Conservation (phyloP, 1,140 invertebrate genomes). For the Cotesia chilonis region DNA sequence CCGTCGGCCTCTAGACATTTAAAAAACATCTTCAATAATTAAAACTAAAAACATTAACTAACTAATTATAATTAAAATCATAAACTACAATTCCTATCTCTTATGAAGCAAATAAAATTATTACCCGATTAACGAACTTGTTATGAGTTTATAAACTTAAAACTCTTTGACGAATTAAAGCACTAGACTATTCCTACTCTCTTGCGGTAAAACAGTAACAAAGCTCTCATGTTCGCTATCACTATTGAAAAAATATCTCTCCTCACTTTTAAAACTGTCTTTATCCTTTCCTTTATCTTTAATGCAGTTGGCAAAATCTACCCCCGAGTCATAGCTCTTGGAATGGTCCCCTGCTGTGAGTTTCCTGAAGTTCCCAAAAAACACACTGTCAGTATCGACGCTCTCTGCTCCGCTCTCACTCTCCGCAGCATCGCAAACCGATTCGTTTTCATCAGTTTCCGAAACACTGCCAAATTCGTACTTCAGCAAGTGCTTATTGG, state of each 20-base stretch:
- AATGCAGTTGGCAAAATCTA: conserved; percentile 44
- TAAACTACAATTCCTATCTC: conserved; percentile 19
- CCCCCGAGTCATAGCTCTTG: conserved; percentile 59
- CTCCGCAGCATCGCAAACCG: conserved; percentile 72
- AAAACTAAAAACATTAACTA: conserved; percentile 1
- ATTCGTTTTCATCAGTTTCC: conserved; percentile 78
- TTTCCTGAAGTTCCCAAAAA: conserved; percentile 69
- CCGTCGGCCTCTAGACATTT: conserved; percentile 45
- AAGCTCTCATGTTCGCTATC: conserved; percentile 66
- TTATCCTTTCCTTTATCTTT: conserved; percentile 21
- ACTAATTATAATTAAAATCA: not conserved
- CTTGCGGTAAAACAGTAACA: conserved; percentile 60
- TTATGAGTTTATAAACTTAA: not conserved
- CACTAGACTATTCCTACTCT: conserved; percentile 37
- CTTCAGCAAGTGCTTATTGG: conserved; percentile 51
- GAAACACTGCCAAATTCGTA: conserved; percentile 64
- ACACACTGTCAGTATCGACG: conserved; percentile 83
- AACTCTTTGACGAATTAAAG: not conserved
- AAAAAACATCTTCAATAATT: conserved; percentile 14
- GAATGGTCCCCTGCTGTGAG: conserved; percentile 58
- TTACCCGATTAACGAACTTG: conserved; percentile 55
- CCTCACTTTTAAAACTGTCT: conserved; percentile 32
- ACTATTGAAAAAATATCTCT: conserved; percentile 53
- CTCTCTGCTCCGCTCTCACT: conserved; percentile 87
- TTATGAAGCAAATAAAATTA: conserved; percentile 30